These are phyloP conservation scores for Drosophila mulleri DNA, from an alignment of 2,888 invertebrate species.

Conservation along the genomic window DNA sequence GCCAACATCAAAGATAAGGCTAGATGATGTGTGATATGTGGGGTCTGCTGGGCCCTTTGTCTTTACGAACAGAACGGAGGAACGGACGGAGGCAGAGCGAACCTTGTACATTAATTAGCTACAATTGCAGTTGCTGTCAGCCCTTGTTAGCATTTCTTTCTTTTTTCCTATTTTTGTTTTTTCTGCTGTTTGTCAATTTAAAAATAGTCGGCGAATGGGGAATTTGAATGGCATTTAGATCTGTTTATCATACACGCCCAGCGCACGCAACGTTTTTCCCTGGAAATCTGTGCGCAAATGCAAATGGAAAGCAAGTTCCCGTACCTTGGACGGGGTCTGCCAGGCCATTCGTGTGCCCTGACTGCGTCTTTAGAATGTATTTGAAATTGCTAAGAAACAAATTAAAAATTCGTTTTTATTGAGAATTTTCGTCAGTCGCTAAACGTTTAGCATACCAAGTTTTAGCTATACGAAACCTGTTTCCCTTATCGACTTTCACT, in stretches of 20 bases:
- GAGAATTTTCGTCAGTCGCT: constrained; percentile 11
- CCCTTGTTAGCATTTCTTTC: constrained; percentile 56
- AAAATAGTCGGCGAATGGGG: constrained; percentile 57
- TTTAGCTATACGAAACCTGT: constrained; percentile 18
- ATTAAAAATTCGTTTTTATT: not conserved
- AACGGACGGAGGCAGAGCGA: not conserved
- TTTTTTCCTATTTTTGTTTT: not conserved
- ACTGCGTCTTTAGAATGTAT: not conserved
- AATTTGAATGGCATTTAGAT: constrained; percentile 59
- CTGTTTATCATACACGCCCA: constrained; percentile 51
- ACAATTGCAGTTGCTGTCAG: constrained; percentile 59
- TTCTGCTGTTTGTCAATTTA: constrained; percentile 39
- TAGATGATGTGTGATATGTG: constrained; percentile 28
- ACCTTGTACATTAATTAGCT: constrained; percentile 73
- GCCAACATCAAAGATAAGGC: constrained; percentile 60
- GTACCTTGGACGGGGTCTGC: constrained; percentile 6
- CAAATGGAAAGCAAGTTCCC: constrained; percentile 46
- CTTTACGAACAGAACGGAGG: not conserved
- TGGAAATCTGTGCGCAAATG: constrained; percentile 68
- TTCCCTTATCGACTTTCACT: constrained; percentile 30
- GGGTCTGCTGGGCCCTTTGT: constrained; percentile 28
- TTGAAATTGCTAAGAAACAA: not conserved
- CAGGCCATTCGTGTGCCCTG: constrained; percentile 8
- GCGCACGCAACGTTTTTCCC: constrained; percentile 71
- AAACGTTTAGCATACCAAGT: constrained; percentile 6